Evolutionary conservation across 2,113 vertebrate species (phyloP).

Genomic region (Oplegnathus fasciatus): DNA sequence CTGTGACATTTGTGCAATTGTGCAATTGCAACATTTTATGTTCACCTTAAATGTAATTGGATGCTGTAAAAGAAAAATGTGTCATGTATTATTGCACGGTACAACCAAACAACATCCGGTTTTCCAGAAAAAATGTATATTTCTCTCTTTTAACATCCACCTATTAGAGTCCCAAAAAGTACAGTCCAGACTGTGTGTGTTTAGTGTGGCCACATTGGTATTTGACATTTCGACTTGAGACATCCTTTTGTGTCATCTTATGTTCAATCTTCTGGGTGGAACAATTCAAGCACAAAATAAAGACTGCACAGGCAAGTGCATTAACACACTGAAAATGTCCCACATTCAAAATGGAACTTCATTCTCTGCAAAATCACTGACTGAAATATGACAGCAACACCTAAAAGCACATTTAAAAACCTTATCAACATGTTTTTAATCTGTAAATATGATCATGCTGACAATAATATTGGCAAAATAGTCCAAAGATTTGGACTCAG

Average conservation of each 20-base stretch:
- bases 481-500: slow-evolving; percentile 70
- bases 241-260: background rate
- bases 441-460: slow-evolving; percentile 23
- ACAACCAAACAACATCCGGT: slow-evolving; percentile 17
- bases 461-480: slow-evolving; percentile 25
- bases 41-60: slow-evolving; percentile 7
- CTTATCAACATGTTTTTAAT: background rate
- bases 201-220: slow-evolving; percentile 1
- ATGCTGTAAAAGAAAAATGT: slow-evolving; percentile 11
- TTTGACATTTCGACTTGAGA: slow-evolving; percentile 28
- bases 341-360: slow-evolving; percentile 8
- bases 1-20: slow-evolving; percentile 9
- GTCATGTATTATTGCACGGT: slow-evolving; percentile 45
- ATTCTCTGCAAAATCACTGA: slow-evolving; percentile 28
- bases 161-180: slow-evolving; percentile 12
- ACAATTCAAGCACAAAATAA: slow-evolving; percentile 27
- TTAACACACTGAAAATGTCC: slow-evolving; percentile 32
- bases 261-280: slow-evolving; percentile 27
- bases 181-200: slow-evolving; percentile 13
- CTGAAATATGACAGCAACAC: slow-evolving; percentile 27
- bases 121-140: slow-evolving; percentile 4
- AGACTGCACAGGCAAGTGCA: slow-evolving; percentile 29
- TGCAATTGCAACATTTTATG: slow-evolving; percentile 20
- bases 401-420: slow-evolving; percentile 26
- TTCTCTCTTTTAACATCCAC: background rate